Evolutionary conservation across 2,888 invertebrate species (phyloP), one percentile per base, ranked within the genome.

Genomic region (Steinernema carpocapsae): DNA sequence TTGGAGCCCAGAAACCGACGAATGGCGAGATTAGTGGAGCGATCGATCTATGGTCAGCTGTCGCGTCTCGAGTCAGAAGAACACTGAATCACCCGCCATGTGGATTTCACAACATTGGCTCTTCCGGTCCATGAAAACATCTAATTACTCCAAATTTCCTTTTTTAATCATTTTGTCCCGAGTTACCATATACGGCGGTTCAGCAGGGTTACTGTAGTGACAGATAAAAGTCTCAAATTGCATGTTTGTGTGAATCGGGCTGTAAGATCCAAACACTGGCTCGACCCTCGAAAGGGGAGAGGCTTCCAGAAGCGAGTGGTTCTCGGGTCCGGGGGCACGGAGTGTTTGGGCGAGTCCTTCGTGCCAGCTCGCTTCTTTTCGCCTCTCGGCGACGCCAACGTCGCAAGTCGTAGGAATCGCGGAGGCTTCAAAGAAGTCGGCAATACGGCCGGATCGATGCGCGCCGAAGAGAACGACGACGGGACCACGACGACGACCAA

Each of bases 21-120:
- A 17, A 19, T 7, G 17, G 6, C 7, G 64, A 29, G 64, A 29
- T 64, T 64, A 37, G 2, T 29, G 10, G 64, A 64, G 37, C 32
- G 64, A 64, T 64, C 64, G 64, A 64, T 64, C 64, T 64, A 22
- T 64, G 64, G 64, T 64, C 64, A 64, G 64, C 64, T 64, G 64
- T 64, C 37, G 64, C 48, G 37, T 37, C 37, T 10, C 37, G 37
- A 37, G 37, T 37, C 37, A 37, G 37, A 37, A 37, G 37, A 37
- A 37, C 37, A 6, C 37, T 37, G 37, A 37, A 37, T 37, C 37
- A 37, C 4, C 37, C 37, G 37, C 37, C 37, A 10, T 3, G 37
- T 37, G 37, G 37, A 37, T 37, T 37, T 37, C 37, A 37, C 37
- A 37, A 37, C 37, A 37, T 10, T 10, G 37, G 10, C 37, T 37